Conservation (phyloP, 2,113 vertebrate genomes). For the Laterallus jamaicensis region DNA sequence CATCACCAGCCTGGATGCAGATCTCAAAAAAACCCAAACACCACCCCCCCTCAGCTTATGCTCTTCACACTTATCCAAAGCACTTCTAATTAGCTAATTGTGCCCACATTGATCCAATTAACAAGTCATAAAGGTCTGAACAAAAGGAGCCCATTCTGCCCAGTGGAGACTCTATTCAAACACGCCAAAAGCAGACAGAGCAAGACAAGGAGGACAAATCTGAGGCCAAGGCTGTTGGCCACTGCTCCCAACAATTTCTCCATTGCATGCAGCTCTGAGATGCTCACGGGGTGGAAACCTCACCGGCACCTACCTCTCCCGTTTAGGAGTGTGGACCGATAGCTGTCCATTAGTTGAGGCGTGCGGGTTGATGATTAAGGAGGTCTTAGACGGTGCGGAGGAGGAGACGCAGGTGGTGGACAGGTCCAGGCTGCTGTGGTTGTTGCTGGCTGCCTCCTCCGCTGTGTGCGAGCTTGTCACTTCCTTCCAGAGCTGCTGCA, state of each 20-base stretch:
- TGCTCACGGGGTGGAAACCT: not conserved
- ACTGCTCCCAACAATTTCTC: not conserved
- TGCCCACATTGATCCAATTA: slow-evolving; percentile 48
- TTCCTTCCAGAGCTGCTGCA: slow-evolving; percentile 99
- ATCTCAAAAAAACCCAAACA: not conserved
- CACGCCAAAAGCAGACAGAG: not conserved
- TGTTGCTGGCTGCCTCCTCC: slow-evolving; percentile 88
- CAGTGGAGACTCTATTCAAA: slow-evolving; percentile 7
- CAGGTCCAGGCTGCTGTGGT: slow-evolving; percentile 92
- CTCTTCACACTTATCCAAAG: slow-evolving; percentile 5
- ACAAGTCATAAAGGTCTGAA: not conserved
- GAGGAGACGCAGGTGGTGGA: slow-evolving; percentile 85
- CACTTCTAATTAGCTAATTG: slow-evolving; percentile 51
- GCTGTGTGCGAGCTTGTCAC: slow-evolving; percentile 88
- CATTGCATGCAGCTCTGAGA: not conserved
- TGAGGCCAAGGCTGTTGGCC: not conserved
- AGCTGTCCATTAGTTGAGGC: slow-evolving; percentile 94
- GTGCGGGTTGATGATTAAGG: slow-evolving; percentile 91
- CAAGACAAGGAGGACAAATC: not conserved
- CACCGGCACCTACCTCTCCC: slow-evolving; percentile 85
- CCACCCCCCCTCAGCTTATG: not conserved
- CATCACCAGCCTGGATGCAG: not conserved
- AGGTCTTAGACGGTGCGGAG: slow-evolving; percentile 88
- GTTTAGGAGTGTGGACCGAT: slow-evolving; percentile 89
- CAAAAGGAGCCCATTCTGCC: slow-evolving; percentile 10